phyloP scores from a whole-genome alignment of 2,888 invertebrate species.

The Mellilla xanthometata region DNA sequence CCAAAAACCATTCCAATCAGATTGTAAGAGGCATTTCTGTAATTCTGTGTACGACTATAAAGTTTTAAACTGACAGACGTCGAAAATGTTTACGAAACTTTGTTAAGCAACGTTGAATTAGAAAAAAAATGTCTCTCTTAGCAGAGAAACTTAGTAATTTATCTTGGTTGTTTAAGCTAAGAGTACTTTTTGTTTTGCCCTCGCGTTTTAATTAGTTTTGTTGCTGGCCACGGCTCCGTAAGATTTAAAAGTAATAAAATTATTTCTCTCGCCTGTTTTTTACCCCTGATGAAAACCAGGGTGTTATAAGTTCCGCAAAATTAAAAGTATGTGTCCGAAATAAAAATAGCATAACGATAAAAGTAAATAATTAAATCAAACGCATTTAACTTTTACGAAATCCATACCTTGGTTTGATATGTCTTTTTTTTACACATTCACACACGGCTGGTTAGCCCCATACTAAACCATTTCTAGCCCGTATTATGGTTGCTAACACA shows the following conservation, averaged over 20 bases:
- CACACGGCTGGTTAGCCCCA: no score
- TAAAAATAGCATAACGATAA: no score
- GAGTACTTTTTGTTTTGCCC: slow-evolving; percentile 53
- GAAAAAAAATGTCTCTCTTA: slow-evolving; percentile 44
- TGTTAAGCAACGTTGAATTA: slow-evolving; percentile 23
- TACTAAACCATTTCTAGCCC: no score
- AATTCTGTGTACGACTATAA: slow-evolving; percentile 10
- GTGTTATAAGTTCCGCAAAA: no score
- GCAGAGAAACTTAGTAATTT: slow-evolving; percentile 65
- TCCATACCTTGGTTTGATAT: no score
- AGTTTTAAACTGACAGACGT: slow-evolving; percentile 24
- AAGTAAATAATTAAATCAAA: no score
- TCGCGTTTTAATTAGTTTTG: slow-evolving; percentile 67
- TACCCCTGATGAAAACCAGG: no score
- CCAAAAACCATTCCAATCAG: slow-evolving; percentile 1
- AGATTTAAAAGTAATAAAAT: slow-evolving; percentile 60
- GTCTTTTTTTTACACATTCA: no score
- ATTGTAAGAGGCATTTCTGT: background rate
- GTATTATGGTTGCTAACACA: no score
- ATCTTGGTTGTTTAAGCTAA: slow-evolving; percentile 62
- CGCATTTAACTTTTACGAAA: no score
- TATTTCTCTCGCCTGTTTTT: slow-evolving; percentile 31
- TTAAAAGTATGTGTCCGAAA: no score
- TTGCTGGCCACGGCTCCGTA: slow-evolving; percentile 42
- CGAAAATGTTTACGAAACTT: slow-evolving; percentile 28